These are phyloP conservation scores for Nebria ingens DNA, from an alignment of 1,140 invertebrate genomes.

Conservation along the genomic window DNA sequence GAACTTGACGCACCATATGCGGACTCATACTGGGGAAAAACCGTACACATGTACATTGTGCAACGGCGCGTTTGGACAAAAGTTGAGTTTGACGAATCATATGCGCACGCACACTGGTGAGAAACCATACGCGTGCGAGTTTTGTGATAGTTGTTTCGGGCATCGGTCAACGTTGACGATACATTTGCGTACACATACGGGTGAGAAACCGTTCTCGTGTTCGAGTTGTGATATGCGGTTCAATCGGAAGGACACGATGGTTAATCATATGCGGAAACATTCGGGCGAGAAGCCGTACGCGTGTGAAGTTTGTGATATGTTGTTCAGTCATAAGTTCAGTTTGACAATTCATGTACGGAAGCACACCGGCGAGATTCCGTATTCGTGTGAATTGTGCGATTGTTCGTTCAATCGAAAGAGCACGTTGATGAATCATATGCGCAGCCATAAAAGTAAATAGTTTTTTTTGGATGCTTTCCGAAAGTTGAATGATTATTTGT, in stretches of 20 bases:
- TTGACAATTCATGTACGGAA: background rate
- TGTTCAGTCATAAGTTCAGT: background rate
- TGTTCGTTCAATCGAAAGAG: too few species aligned
- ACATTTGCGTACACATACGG: background rate
- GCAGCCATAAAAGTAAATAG: too few species aligned
- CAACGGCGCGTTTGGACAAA: too few species aligned
- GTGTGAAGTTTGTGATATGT: background rate
- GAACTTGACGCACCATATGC: slow-evolving; percentile 22
- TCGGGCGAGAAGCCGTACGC: background rate
- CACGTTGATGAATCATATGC: too few species aligned
- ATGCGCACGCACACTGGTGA: background rate
- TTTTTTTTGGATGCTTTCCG: too few species aligned
- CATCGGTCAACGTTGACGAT: background rate
- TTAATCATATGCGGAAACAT: background rate
- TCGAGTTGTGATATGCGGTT: background rate
- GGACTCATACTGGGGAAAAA: slow-evolving; percentile 24
- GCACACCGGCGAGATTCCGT: background rate
- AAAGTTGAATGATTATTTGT: too few species aligned
- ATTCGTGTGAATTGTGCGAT: too few species aligned
- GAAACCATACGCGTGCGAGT: background rate
- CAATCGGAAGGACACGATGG: background rate
- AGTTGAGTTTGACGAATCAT: too few species aligned
- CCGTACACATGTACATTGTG: too few species aligned
- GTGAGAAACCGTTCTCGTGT: background rate
- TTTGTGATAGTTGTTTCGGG: background rate